phyloP scores from a whole-genome alignment of 2,888 invertebrate species.

The Tetramorium bicarinatum region DNA sequence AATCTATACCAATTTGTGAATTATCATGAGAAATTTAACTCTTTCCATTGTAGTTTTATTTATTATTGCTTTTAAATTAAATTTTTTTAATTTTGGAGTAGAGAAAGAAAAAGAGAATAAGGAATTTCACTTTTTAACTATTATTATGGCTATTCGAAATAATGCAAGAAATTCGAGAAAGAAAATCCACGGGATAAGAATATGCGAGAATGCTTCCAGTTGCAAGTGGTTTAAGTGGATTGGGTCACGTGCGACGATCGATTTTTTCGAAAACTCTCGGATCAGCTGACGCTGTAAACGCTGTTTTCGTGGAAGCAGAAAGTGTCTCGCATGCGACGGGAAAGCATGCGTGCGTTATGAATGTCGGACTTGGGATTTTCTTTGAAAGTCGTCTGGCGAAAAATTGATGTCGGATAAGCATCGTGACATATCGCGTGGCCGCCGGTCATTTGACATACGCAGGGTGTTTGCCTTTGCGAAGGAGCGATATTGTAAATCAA shows the following conservation, averaged over 20 bases:
- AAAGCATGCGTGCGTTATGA: slow-evolving; percentile 21
- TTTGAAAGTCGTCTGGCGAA: slow-evolving; percentile 47
- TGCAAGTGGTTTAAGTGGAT: slow-evolving; percentile 10
- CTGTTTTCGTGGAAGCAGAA: slow-evolving; percentile 20
- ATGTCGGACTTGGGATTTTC: slow-evolving; percentile 36
- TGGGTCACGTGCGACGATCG: slow-evolving; percentile 37
- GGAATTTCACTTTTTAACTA: not conserved
- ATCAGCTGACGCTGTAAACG: slow-evolving; percentile 41
- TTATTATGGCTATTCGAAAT: not conserved
- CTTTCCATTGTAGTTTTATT: not conserved
- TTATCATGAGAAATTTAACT: not conserved
- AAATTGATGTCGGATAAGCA: slow-evolving; percentile 35
- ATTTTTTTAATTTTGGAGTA: not conserved
- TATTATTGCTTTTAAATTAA: not conserved
- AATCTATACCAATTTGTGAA: not conserved
- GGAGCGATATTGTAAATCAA: slow-evolving; percentile 4
- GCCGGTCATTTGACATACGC: not conserved
- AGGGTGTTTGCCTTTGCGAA: slow-evolving; percentile 3
- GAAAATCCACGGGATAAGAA: not conserved
- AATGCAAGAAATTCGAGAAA: not conserved
- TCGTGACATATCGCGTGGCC: slow-evolving; percentile 3
- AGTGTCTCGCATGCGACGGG: slow-evolving; percentile 31
- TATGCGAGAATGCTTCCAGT: not conserved
- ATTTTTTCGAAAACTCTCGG: slow-evolving; percentile 43
- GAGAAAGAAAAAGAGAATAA: not conserved